phyloP scores from a whole-genome alignment of 2,113 vertebrate genomes.

The Lamprologus speciosus region DNA sequence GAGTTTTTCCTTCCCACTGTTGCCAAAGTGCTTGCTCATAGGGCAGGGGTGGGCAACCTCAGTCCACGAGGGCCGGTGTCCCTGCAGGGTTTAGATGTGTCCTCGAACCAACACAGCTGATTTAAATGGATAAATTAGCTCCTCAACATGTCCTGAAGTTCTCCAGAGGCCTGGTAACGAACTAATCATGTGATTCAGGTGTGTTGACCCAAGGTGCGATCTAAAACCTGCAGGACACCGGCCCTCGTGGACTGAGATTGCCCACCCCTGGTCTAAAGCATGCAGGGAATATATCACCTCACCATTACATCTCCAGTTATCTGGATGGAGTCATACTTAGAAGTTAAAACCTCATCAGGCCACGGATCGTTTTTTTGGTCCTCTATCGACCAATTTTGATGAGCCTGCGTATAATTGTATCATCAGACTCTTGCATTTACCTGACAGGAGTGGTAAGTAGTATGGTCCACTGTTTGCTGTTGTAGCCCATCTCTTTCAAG shows the following conservation, averaged over 20 bases:
- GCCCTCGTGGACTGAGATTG: fast-evolving
- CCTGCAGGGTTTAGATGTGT: too few species aligned
- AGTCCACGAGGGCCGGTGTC: fast-evolving
- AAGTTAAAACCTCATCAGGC: background rate
- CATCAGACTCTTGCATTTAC: background rate
- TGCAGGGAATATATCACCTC: background rate
- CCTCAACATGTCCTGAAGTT: fast-evolving
- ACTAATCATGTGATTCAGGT: fast-evolving
- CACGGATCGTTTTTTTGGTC: fast-evolving
- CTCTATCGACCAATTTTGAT: background rate
- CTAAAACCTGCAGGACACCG: too few species aligned
- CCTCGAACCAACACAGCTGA: too few species aligned
- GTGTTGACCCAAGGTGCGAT: too few species aligned
- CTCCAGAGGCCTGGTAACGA: fast-evolving
- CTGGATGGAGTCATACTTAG: background rate
- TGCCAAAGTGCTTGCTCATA: too few species aligned
- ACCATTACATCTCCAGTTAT: background rate
- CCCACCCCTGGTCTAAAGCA: background rate
- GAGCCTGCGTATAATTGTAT: background rate
- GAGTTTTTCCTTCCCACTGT: too few species aligned
- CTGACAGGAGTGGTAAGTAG: background rate
- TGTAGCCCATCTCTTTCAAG: background rate
- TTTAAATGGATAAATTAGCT: fast-evolving
- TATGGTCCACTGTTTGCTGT: background rate
- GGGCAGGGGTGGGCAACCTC: too few species aligned